A percentile compares a stretch with the other conserved stretches of the same genome.
Conservation (phyloP, 2,797 vertebrate species). For the Lagocephalus sceleratus region DNA sequence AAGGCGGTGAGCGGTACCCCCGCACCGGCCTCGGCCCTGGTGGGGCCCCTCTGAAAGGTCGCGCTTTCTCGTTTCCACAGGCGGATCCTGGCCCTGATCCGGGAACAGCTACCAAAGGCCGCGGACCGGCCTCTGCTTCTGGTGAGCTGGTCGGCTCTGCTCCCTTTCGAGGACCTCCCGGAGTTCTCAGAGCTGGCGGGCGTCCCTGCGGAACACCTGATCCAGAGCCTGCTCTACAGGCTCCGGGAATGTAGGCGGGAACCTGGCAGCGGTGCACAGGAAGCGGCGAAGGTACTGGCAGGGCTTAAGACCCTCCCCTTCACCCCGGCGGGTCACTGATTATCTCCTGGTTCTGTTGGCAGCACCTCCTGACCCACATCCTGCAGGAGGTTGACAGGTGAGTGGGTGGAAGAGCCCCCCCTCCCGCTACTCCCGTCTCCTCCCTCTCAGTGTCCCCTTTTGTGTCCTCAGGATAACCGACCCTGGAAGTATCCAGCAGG, state of each 20-base stretch:
- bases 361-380: slow-evolving; percentile 48
- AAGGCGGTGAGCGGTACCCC: slow-evolving; percentile 36
- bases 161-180: slow-evolving; percentile 58
- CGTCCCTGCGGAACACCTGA: slow-evolving; percentile 51
- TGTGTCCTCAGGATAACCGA: slow-evolving; percentile 43
- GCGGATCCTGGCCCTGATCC: slow-evolving; percentile 48
- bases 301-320: neutral
- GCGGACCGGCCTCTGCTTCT: slow-evolving; percentile 51
- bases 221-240: slow-evolving; percentile 70
- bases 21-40: fast-evolving
- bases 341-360: neutral
- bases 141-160: slow-evolving; percentile 61
- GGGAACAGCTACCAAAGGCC: neutral
- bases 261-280: fast-evolving
- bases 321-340: fast-evolving
- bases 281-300: slow-evolving; percentile 40
- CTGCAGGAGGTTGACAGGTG: slow-evolving; percentile 60
- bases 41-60: fast-evolving
- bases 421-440: no score
- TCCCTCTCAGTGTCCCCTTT: neutral
- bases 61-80: slow-evolving; percentile 36
- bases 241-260: slow-evolving; percentile 11
- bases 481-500: slow-evolving; percentile 1
- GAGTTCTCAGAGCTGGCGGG: slow-evolving; percentile 24
- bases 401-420: no score